Base-by-base conservation (phyloP, 1,140 invertebrate species). In the Sycophila sp. region DNA sequence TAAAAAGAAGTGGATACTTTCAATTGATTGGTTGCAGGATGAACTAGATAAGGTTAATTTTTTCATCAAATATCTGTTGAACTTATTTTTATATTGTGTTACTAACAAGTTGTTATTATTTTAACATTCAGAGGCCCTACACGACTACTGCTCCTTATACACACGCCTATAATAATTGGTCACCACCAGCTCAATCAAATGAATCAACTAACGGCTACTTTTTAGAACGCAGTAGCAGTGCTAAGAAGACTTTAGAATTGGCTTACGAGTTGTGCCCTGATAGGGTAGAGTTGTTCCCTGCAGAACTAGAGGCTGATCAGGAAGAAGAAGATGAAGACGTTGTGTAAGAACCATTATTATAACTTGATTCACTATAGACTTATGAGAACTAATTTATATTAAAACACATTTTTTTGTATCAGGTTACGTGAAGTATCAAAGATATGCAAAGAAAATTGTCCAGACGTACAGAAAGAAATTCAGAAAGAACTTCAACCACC, bases 191-290 rank as follows among this genome's bases (percentile, higher is more conserved):
- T 1, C 93, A 94, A 76, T 98, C 95, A 11, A 98, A 98, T 85
- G 97, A 98, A 82, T 95, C 94, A 17, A 94, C 95, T 8, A 98
- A 96, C 83, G 96, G 96, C 56, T 99, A 98, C 80, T 97, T 96
- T 86, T 85, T 99, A 45, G 96, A 98, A 82, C 89, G 97, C 63
- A 98, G 96, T 63, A 95, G 95, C 76, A 97, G 95, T 74, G 97
- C 97, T 0, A 91, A 94, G 63, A 93, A 96, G 79, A 97, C 94
- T 0, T 87, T 98, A 40, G 93, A 96, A 73, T 91, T 92, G 80
- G 95, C 95, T 2, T 90, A 90, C 63, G 93, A 95, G 80, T 85
- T 96, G 2, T 93, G 93, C 78, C 93, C 94, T 5, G 93, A 94
- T 74, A 92, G 93, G 75, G n/a, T n/a, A n/a, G n/a, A n/a, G n/a